phyloP scores from a whole-genome alignment of 2,888 invertebrate species.

The Lysandra coridon region DNA sequence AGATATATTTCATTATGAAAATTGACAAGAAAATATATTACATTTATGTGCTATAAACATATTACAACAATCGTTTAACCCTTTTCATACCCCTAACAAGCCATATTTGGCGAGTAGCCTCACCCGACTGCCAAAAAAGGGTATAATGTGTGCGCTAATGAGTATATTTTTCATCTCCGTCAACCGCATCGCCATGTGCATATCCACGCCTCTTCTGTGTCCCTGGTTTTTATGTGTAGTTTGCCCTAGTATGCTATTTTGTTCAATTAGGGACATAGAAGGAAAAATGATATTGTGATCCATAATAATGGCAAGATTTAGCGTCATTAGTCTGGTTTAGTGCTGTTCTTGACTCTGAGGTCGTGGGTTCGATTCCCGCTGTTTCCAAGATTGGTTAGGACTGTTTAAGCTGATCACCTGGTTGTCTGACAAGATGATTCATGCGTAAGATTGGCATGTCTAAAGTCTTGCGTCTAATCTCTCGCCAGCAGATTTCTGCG shows the following conservation, averaged over 20 bases:
- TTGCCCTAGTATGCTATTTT: background rate
- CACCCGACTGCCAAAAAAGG: constrained; percentile 35
- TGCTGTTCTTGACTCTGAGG: too few species aligned
- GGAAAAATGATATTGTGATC: background rate
- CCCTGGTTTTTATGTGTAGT: constrained; percentile 22
- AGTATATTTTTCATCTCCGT: constrained; percentile 42
- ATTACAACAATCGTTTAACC: background rate
- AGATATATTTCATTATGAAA: too few species aligned
- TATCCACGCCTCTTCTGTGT: constrained; percentile 35
- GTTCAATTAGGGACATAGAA: background rate
- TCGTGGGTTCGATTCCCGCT: too few species aligned
- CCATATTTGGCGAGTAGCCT: constrained; percentile 32
- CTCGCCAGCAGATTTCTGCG: too few species aligned
- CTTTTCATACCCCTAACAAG: background rate
- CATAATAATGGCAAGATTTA: background rate
- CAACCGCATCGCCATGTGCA: constrained; percentile 40
- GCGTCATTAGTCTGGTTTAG: background rate
- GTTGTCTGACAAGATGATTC: too few species aligned
- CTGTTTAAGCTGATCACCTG: too few species aligned
- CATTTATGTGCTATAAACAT: too few species aligned
- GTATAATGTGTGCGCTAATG: constrained; percentile 36
- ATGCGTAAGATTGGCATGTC: too few species aligned
- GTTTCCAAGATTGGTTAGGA: too few species aligned
- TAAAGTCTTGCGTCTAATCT: too few species aligned
- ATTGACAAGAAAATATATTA: too few species aligned